These are phyloP conservation scores for Caenorhabditis virilis DNA, from an alignment of 2,888 invertebrate species.

Conservation along the genomic window DNA sequence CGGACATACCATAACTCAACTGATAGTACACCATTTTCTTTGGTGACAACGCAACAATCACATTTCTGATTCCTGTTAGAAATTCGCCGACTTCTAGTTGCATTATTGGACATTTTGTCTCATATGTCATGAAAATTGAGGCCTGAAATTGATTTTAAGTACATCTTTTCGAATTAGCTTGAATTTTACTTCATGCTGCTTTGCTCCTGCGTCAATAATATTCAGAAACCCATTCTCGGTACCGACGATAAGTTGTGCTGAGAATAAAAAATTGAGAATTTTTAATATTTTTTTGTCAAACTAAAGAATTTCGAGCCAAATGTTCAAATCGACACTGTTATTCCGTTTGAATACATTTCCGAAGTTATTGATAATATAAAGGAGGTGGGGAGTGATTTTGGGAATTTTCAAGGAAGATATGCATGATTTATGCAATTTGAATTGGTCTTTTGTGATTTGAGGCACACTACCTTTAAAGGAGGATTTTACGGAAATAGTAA, in stretches of 20 bases:
- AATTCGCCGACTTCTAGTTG: conserved; percentile 28
- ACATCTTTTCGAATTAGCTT: neutral
- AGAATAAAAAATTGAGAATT: conserved; percentile 3
- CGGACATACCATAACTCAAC: conserved; percentile 20
- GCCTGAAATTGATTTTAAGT: conserved; percentile 6
- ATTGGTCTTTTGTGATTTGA: no score
- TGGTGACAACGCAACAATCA: conserved; percentile 27
- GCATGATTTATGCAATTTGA: no score
- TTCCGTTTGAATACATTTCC: no score
- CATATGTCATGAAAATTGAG: conserved; percentile 8
- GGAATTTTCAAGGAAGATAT: no score
- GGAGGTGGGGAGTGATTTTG: no score
- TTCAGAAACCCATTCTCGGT: conserved; percentile 41
- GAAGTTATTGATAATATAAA: no score
- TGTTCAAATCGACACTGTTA: no score
- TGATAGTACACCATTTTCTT: conserved; percentile 16
- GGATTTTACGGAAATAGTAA: no score
- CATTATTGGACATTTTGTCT: conserved; percentile 27
- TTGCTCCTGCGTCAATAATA: conserved; percentile 35
- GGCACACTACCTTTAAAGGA: no score
- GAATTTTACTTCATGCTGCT: conserved; percentile 6
- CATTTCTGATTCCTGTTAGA: conserved; percentile 8
- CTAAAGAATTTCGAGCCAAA: no score
- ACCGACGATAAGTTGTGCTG: conserved; percentile 42
- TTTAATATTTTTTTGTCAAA: no score